Conservation (phyloP, 2,888 invertebrate genomes). For the Lymantria dispar region DNA sequence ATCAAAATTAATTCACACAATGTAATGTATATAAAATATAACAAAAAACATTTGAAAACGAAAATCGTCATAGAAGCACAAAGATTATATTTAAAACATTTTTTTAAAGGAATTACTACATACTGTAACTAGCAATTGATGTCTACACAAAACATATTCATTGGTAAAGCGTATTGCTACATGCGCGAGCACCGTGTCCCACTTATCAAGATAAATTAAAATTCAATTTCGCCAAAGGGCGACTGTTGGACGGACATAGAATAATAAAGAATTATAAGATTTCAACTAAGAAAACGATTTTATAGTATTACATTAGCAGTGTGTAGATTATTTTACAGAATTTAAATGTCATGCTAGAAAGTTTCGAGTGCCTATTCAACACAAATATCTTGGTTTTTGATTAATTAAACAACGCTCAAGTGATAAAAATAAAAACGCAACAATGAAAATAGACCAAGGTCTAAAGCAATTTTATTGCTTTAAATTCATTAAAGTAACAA, state of each 20-base stretch:
- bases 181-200: conserved; percentile 60
- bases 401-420: too few species aligned
- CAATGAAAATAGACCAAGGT: too few species aligned
- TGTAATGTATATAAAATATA: too few species aligned
- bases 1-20: too few species aligned
- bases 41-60: too few species aligned
- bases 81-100: background rate
- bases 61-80: too few species aligned
- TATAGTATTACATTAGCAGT: background rate
- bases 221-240: conserved; percentile 78
- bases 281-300: conserved; percentile 9
- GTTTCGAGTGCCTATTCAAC: too few species aligned
- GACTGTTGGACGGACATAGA: conserved; percentile 52
- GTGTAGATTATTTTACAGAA: background rate
- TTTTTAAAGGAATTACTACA: conserved; percentile 25
- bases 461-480: too few species aligned
- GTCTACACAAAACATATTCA: conserved; percentile 60
- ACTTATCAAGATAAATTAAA: conserved; percentile 76
- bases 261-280: conserved; percentile 40
- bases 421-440: too few species aligned
- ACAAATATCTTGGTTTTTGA: too few species aligned
- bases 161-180: conserved; percentile 64
- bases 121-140: conserved; percentile 37
- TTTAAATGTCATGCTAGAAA: too few species aligned
- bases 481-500: conserved; percentile 3